phyloP scores from a whole-genome alignment of 2,113 vertebrate species.

The Phalacrocorax brasilianus region DNA sequence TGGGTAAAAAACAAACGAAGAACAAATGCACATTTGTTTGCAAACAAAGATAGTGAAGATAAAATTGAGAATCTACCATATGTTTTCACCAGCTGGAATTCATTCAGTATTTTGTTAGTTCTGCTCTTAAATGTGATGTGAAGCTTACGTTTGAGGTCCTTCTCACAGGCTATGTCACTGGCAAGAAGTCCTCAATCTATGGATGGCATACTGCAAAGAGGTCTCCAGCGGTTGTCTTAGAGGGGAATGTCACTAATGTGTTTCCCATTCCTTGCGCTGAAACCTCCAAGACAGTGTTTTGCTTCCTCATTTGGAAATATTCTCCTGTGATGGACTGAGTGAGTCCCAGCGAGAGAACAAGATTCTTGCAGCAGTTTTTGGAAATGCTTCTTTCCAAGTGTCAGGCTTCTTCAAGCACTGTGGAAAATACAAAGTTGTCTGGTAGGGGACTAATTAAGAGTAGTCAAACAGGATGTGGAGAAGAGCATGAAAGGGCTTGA shows the following conservation, averaged over 20 bases:
- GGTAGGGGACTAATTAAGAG: conserved; percentile 14
- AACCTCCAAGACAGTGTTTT: conserved; percentile 4
- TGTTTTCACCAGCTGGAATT: conserved; percentile 74
- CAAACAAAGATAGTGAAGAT: conserved; percentile 71
- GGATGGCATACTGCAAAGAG: neutral
- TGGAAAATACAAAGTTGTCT: neutral
- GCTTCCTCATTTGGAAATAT: neutral
- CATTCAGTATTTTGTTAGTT: conserved; percentile 62
- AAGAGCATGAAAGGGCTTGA: neutral
- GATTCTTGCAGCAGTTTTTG: neutral
- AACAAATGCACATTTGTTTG: conserved; percentile 76
- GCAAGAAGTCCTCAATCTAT: neutral
- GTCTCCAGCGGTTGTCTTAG: neutral
- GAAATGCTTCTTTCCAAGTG: neutral
- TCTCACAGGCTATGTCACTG: neutral
- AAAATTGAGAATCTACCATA: conserved; percentile 66
- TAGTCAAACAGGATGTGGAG: conserved; percentile 45
- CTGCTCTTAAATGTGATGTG: conserved; percentile 15
- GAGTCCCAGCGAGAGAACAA: neutral
- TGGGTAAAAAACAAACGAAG: conserved; percentile 60
- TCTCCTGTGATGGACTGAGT: neutral
- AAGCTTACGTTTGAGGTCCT: conserved; percentile 22
- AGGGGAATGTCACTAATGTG: neutral
- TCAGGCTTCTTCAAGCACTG: neutral
- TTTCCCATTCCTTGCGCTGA: conserved; percentile 12